Evolutionary conservation across 1,140 invertebrate genomes (phyloP), one percentile per base, ranked within the genome.

Genomic region (Saccostrea glomerata): DNA sequence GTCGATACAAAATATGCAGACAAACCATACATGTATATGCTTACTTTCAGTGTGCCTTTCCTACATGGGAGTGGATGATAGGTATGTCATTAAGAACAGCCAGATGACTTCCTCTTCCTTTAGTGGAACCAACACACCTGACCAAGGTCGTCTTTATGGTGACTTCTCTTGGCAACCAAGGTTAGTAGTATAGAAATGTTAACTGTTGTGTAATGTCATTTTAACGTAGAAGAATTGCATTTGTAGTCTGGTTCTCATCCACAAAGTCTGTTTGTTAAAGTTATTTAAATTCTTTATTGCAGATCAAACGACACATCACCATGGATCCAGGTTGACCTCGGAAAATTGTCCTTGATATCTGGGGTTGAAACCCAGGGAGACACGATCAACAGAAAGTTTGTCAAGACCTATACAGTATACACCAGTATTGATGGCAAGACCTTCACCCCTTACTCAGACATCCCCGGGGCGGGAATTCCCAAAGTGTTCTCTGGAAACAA

Each of bases 371-470:
- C 90, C 7, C 91, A 92, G 82, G 92, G 92, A 15, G 73, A 84
- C 82, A 85, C 55, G 11, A 55, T 89, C 15, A 86, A 85, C 20
- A 87, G 92, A 13, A 92, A 92, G n/a, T 95, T 93, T 92, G 92
- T 95, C 2, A 93, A 89, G 66, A 58, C 73, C 3, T 95, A 94
- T 86, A 92, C 91, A 13, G 91, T 95, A 2, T 90, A 90, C 23
- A 92, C 92, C 82, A 95, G 94, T n/a, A 70, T 92, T 15, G 94
- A 95, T 88, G 93, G 93, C 23, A 85, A 89, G 2, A 88, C 63
- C 47, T 93, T 92, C 58, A 85, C 55, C 36, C 90, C 89, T 1
- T 92, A 92, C 89, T 88, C 85, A 5, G 89, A 91, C 36, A 87
- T 30, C 54, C 91, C 89, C 20, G 91, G 86, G 13, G 84, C 86